Evolutionary conservation across 2,888 invertebrate species (phyloP), one percentile per base, ranked within the genome.

Genomic region (Tigriopus californicus): DNA sequence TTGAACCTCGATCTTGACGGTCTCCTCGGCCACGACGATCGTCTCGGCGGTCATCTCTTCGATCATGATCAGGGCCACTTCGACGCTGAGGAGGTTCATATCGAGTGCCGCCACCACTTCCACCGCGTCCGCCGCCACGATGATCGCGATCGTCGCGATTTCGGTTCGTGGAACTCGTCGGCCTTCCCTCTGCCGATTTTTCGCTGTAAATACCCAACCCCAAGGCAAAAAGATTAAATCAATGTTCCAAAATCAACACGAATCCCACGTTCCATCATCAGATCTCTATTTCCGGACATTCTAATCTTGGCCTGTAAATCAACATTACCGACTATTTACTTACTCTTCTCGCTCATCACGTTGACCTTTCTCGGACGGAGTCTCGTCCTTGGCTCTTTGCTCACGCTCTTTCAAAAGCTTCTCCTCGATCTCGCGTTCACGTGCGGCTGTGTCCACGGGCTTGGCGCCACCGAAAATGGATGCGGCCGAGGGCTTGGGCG

Each of bases 391-490:
- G 15, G 15, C 49, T 8, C 22, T 22, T 15, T 20, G 13, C 5
- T 20, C 63, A 58, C 62, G 62, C 41, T 66, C 65, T 22, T 61
- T 63, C 13, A 61, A 62, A 55, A 91, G 74, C 64, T 87, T 80
- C 68, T 88, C 86, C 69, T 94, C 94, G 64, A 94, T 92, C 74
- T 90, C 86, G 58, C 86, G 77, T 68, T 92, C 91, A 66, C 84
- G 79, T 51, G 87, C 83, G 57, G 87, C 81, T 1, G 94, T 95
- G 70, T 94, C 91, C 0, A 95, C 94, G 0, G 94, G 94, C 70
- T 85, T 89, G 18, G 94, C 94, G 40, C 80, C 83, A n/a, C 94
- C 94, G 70, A 94, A 74, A 62, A 75, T 74, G 44, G 18, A 22
- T 8, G 18, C 24, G 11, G 52, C 20, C 15, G 47, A 47, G 2